Evolutionary conservation across 2,797 vertebrate genomes (phyloP).

Genomic region (Hypotaenidia philippensis): DNA sequence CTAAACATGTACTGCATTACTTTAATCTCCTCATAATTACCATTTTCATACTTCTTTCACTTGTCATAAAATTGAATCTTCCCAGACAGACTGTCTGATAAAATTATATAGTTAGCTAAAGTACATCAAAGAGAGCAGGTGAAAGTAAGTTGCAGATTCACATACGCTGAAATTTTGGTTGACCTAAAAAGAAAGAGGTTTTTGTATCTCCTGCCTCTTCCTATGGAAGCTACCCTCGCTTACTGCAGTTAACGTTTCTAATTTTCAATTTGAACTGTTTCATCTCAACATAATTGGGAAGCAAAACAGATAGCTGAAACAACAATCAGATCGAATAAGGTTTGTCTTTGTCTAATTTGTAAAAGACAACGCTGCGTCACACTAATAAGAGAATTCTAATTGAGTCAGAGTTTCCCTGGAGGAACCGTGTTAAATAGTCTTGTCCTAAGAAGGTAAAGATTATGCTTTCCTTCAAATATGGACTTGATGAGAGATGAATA

Average conservation of each 20-base stretch:
- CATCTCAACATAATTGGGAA: not conserved
- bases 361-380: not conserved
- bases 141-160: not conserved
- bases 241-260: not conserved
- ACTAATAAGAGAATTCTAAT: not conserved
- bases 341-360: not conserved
- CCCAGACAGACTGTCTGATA: conserved; percentile 10
- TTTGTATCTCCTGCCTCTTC: not conserved
- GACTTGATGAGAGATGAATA: not conserved
- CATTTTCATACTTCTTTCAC: conserved; percentile 34
- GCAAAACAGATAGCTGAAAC: not conserved
- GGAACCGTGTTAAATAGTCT: not conserved
- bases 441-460: not conserved
- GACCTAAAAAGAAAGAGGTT: not conserved
- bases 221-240: not conserved
- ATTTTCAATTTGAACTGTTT: not conserved
- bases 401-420: not conserved
- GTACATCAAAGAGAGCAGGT: not conserved
- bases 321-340: not conserved
- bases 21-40: not conserved
- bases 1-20: not conserved
- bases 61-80: conserved; percentile 27
- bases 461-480: not conserved
- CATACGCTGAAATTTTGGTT: not conserved
- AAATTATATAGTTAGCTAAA: not conserved